Percentiles rank a stretch among this genome's conserved stretches.
phyloP scores from a whole-genome alignment of 2,113 vertebrate genomes.

The Lamprotornis superbus region DNA sequence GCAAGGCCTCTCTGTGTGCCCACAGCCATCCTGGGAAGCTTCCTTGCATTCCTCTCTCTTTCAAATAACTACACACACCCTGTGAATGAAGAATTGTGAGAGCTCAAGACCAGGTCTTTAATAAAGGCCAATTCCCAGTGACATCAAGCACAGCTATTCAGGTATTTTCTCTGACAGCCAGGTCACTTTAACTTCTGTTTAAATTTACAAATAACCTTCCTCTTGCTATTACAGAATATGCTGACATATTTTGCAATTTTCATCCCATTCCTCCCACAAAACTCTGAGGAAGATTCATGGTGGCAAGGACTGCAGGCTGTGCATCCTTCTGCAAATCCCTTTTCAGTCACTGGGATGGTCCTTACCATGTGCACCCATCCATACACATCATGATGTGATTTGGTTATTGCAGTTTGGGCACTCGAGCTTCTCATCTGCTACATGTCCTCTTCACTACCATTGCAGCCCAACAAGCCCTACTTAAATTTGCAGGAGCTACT shows the following conservation, averaged over 20 bases:
- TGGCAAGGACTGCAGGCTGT: conserved; percentile 15
- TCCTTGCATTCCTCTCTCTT: not conserved
- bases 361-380: not conserved
- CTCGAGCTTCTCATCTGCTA: not conserved
- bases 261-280: not conserved
- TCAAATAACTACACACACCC: not conserved
- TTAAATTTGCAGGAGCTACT: not conserved
- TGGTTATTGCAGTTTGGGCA: not conserved
- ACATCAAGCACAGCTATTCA: not conserved
- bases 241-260: not conserved
- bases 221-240: not conserved
- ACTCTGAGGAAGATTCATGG: not conserved
- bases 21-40: not conserved
- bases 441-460: not conserved
- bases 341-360: not conserved
- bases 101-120: not conserved
- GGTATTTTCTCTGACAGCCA: not conserved
- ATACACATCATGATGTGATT: not conserved
- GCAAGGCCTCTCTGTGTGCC: not conserved
- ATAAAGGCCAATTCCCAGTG: not conserved
- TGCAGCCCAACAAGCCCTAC: not conserved
- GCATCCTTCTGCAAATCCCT: not conserved
- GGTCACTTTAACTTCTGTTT: not conserved
- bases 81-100: not conserved
- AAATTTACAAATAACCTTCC: not conserved